Evolutionary conservation across 2,797 vertebrate genomes (phyloP), one percentile per base, ranked within the genome.

Genomic region (Allochrocebus solatus): DNA sequence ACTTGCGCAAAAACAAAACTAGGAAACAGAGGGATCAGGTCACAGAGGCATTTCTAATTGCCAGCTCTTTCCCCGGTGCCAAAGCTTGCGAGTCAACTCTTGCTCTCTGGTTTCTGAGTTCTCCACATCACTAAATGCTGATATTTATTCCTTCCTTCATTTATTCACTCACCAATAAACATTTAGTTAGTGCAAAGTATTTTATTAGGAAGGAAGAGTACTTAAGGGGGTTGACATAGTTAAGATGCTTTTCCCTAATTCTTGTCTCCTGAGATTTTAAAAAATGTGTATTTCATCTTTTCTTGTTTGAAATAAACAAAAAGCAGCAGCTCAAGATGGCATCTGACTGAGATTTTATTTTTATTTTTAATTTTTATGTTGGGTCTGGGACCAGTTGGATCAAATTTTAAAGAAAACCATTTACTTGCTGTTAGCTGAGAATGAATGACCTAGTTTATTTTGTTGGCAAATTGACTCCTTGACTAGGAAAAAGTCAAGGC

Each of bases 321-420:
- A 59, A 61, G 4, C 19, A 33, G 4, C 86, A 67, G 36, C 9
- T 86, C 59, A 74, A 59, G 30, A 4, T 36, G 16, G 41, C 30
- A 81, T 14, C 39, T 89, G 79, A 74, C 12, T 64, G 53, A 46
- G 19, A 16, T 79, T 94, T 87, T 41, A 33, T 39, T 89, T 93
- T 89, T 84, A 64, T 81, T 61, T 93, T 61, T 55, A 67, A 76
- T 86, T 95, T 97, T 86, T 28, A 59, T 59, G 19, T 87, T 43
- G 75, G 26, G 8, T 53, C 43, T 87, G 53, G 14, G 14, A 11
- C 70, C 85, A 84, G 24, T 74, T 57, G 17, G 74, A 41, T 83
- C 26, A 79, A 79, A 2, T 64, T 67, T 83, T 89, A 74, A 24
- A 39, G 3, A 96, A 93, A 50, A 64, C 41, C 7, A 14, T 53